Conservation (phyloP, 2,113 vertebrate genomes). For the Himantopus leucocephalus region DNA sequence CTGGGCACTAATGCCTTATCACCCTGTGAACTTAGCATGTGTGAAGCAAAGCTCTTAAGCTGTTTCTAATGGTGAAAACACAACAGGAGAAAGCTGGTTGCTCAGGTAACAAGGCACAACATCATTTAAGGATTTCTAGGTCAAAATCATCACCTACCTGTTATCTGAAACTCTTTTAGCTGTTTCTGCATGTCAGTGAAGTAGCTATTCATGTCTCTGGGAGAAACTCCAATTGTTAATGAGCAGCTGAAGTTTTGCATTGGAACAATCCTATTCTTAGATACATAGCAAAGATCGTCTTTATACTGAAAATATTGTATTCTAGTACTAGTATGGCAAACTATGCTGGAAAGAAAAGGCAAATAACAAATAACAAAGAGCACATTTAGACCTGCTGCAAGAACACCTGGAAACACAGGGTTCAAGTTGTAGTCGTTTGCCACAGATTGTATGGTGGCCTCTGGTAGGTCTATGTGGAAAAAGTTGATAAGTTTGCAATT, state of each 20-base stretch:
- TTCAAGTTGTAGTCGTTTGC: neutral
- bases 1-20: neutral
- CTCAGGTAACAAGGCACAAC: neutral
- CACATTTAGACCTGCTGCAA: neutral
- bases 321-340: neutral
- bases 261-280: neutral
- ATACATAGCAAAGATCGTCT: neutral
- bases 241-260: neutral
- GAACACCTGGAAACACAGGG: neutral
- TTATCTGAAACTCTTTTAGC: neutral
- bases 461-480: neutral
- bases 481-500: neutral
- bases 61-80: neutral
- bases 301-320: neutral
- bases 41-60: neutral
- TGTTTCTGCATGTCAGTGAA: neutral
- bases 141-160: neutral
- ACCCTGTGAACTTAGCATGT: neutral
- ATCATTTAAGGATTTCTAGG: neutral
- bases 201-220: neutral
- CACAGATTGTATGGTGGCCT: accelerated
- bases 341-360: neutral
- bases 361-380: neutral
- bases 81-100: neutral
- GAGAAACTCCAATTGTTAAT: neutral